Base-by-base conservation (phyloP, 2,888 invertebrate genomes). In the Biston stratarius region DNA sequence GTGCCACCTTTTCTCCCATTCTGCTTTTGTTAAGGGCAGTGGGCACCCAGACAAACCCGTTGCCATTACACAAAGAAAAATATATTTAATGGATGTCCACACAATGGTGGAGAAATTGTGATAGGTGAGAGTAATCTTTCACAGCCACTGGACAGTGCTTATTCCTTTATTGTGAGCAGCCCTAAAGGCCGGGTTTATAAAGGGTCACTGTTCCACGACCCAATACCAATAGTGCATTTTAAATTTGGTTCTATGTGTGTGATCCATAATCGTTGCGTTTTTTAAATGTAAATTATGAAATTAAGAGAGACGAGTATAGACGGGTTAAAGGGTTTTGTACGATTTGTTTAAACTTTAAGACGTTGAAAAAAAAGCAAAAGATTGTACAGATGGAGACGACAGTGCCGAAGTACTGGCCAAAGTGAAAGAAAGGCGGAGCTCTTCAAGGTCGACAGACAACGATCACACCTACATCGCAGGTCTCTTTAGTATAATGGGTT, bases 71-170 rank as follows among this genome's bases (percentile, higher is more conserved):
- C 83, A 84, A 88, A 86, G 84, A 88, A 87, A 87, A 78, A 78
- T 76, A 76, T 77, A 83, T 91, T 75, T 92, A 92, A 92, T 93
- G 91, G 89, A 84, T 84, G 85, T 87, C 85, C 84, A 83, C 84
- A 92, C 92, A 93, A 93, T 90, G 77, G 77, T 69, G 82, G 86
- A 88, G 93, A 92, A 92, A 93, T 94, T 91, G 90, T 93, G 91
- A 93, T 93, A 92, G 93, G 93, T 89, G 92, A 90, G 92, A 91
- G 90, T 87, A 88, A 90, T 91, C 91, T 93, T 88, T 86, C 76
- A 83, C 84, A 83, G 83, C 82, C 86, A 81, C 83, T 79, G 86
- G 60, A 85, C 86, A 80, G 86, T 87, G 84, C 86, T 82, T 80
- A 86, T 84, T 83, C 85, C 85, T 87, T 87, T 90, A 83, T 85